phyloP scores from a whole-genome alignment of 1,140 invertebrate genomes.

The Diprion similis region DNA sequence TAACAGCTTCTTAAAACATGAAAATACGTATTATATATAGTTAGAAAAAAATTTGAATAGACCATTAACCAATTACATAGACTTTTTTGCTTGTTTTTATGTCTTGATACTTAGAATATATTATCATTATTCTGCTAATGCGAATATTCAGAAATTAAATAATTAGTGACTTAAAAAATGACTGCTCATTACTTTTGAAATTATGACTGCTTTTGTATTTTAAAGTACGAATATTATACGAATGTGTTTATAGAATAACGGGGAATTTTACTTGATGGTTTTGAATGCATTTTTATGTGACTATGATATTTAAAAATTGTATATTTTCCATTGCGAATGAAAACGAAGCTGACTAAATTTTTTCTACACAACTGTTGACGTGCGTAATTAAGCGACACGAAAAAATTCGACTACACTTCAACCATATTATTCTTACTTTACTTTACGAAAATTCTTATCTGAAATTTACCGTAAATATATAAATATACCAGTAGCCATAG shows the following conservation, averaged over 20 bases:
- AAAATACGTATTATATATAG: not conserved
- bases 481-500: not conserved
- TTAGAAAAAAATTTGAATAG: not conserved
- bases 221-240: too few species aligned
- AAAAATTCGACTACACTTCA: too few species aligned
- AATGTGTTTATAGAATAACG: too few species aligned
- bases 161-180: not conserved
- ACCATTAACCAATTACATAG: not conserved
- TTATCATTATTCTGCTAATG: not conserved
- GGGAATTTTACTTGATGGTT: too few species aligned
- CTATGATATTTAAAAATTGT: too few species aligned
- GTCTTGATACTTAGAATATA: not conserved
- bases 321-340: not conserved
- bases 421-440: too few species aligned
- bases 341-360: not conserved
- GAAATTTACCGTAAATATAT: too few species aligned
- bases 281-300: too few species aligned
- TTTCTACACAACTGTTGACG: too few species aligned
- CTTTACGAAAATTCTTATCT: too few species aligned
- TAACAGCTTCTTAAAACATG: not conserved
- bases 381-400: too few species aligned
- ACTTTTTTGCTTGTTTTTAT: not conserved
- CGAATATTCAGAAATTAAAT: not conserved
- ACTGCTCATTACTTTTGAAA: not conserved
- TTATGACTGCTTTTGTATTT: not conserved